A percentile compares a stretch with the other conserved stretches of the same genome.
phyloP scores from a whole-genome alignment of 2,113 vertebrate species.

The Marmota monax region DNA sequence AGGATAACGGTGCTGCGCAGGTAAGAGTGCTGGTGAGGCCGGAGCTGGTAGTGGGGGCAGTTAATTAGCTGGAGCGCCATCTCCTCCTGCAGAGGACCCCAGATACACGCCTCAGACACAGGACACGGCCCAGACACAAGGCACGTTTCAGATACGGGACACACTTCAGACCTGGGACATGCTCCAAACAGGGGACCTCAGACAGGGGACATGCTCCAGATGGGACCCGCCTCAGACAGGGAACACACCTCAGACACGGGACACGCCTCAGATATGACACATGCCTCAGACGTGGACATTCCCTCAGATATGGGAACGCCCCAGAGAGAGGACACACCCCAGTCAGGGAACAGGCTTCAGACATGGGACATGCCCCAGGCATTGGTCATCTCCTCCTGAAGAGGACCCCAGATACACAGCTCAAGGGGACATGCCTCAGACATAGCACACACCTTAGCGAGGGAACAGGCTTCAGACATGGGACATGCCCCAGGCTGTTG shows the following conservation, averaged over 20 bases:
- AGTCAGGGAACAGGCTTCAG: neutral
- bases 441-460: neutral
- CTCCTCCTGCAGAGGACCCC: conserved; percentile 90
- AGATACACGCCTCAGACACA: no score
- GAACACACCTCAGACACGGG: neutral
- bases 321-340: neutral
- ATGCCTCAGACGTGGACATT: neutral
- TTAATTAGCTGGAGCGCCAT: conserved; percentile 92
- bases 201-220: neutral
- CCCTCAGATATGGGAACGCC: neutral
- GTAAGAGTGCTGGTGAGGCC: conserved; percentile 90
- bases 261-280: neutral
- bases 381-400: no score
- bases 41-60: conserved; percentile 79
- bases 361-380: neutral
- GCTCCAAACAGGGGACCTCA: neutral
- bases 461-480: no score
- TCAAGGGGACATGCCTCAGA: neutral
- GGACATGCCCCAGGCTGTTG: neutral
- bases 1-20: conserved; percentile 88
- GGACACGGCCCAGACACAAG: neutral
- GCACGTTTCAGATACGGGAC: neutral
- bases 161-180: neutral
- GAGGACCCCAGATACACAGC: no score
- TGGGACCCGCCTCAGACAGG: no score